A percentile compares a stretch with the other conserved stretches of the same genome.
These are phyloP conservation scores for Aplodontia rufa DNA, from an alignment of 2,113 vertebrate genomes.

Conservation along the genomic window DNA sequence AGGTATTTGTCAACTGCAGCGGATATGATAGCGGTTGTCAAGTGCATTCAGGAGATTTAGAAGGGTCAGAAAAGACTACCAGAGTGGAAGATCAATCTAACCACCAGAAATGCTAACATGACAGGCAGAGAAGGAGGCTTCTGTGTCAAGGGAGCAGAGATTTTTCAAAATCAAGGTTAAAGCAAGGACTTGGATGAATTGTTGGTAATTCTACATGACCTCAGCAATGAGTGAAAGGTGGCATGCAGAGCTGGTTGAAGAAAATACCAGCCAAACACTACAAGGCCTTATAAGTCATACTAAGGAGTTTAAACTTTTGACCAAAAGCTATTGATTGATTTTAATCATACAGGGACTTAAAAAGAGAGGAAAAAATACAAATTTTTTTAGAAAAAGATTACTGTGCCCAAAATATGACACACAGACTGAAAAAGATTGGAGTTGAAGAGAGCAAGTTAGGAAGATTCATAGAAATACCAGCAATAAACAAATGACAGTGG, in stretches of 20 bases:
- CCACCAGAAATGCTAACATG: not conserved
- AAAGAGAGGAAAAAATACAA: not conserved
- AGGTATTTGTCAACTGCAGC: not conserved
- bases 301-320: not conserved
- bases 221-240: not conserved
- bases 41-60: not conserved
- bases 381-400: not conserved
- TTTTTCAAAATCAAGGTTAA: not conserved
- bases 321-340: not conserved
- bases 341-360: not conserved
- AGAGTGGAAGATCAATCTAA: not conserved
- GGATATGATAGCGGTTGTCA: not conserved
- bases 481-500: not conserved
- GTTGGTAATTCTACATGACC: not conserved
- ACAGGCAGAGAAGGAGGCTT: not conserved
- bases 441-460: not conserved
- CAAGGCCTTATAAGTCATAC: not conserved
- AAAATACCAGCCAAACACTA: not conserved
- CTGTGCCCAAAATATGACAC: not conserved
- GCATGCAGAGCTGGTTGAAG: not conserved
- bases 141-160: not conserved
- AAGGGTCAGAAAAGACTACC: not conserved
- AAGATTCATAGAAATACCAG: not conserved
- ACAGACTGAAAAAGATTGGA: not conserved
- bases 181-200: not conserved